Conservation (phyloP, 2,113 vertebrate genomes). For the Eulemur macaco region DNA sequence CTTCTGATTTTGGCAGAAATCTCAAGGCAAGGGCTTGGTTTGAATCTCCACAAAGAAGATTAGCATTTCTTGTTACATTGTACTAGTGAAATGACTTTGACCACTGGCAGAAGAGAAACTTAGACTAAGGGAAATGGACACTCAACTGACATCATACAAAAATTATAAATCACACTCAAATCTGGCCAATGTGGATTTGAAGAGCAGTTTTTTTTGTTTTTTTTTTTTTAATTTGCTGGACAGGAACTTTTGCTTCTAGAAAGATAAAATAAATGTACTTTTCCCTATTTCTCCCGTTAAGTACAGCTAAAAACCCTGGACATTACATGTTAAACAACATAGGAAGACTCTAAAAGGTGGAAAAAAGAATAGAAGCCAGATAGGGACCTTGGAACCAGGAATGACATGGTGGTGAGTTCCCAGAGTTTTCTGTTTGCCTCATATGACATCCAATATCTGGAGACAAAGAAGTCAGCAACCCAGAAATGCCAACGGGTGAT, state of each 20-base stretch:
- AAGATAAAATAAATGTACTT: background rate
- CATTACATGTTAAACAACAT: background rate
- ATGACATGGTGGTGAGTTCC: background rate
- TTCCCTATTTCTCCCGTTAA: background rate
- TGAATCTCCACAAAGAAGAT: background rate
- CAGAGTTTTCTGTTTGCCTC: background rate
- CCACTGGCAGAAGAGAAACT: background rate
- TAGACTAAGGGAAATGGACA: background rate
- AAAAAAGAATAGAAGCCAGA: background rate
- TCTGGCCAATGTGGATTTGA: background rate
- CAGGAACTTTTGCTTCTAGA: background rate
- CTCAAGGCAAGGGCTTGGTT: background rate
- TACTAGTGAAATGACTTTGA: background rate
- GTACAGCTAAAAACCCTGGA: background rate
- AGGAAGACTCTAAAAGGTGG: background rate
- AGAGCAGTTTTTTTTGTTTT: background rate
- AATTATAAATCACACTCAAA: background rate
- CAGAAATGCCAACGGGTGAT: background rate
- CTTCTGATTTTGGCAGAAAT: background rate
- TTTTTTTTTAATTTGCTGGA: background rate
- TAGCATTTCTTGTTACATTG: background rate
- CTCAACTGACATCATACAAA: background rate
- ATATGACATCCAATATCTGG: background rate
- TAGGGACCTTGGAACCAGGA: background rate
- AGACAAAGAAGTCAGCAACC: background rate